Base-by-base conservation (phyloP, 2,888 invertebrate genomes). In the Drosophila engyochracea region DNA sequence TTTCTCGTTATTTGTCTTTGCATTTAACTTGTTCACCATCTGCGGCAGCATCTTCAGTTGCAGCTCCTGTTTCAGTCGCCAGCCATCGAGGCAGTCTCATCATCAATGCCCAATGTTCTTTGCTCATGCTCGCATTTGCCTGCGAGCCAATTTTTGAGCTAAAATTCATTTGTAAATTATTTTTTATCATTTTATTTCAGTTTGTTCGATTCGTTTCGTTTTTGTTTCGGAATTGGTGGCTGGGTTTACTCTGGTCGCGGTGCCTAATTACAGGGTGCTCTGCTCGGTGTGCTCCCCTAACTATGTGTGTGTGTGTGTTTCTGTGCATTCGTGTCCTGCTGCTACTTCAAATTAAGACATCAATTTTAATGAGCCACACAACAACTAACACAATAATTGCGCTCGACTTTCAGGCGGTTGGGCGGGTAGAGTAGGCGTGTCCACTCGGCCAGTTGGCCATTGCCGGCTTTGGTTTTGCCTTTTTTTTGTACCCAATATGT, bases 91-190 rank as follows among this genome's bases (percentile, higher is more conserved):
- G 44, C 49, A 19, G 52, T 35, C 39, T 58, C 57, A 58, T 47
- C 52, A 31, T 67, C 65, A 59, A 16, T 65, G 65, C 49, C 62
- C 65, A 62, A 30, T 59, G 68, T 44, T 55, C 66, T 71, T 28
- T n/a, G 49, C 37, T 68, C 31, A 49, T 37, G 35, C 33, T 67
- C 61, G 60, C 68, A 53, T 60, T 64, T 73, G 87, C 79, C 85
- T 84, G 74, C 79, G 53, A 83, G 85, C 79, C 78, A 83, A 88
- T 88, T 78, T 75, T 74, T 63, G 81, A 83, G 86, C 84, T 82
- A 82, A 88, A 82, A 81, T 85, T 82, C 82, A 86, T 86, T 86
- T 86, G 86, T 87, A 87, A 86, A 89, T 89, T 81, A 86, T 87
- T 86, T 86, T 89, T 89, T 77, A 81, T 84, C 64, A 86, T 76